Evolutionary conservation across 2,113 vertebrate species (phyloP).

Genomic region (Microtus montanus): DNA sequence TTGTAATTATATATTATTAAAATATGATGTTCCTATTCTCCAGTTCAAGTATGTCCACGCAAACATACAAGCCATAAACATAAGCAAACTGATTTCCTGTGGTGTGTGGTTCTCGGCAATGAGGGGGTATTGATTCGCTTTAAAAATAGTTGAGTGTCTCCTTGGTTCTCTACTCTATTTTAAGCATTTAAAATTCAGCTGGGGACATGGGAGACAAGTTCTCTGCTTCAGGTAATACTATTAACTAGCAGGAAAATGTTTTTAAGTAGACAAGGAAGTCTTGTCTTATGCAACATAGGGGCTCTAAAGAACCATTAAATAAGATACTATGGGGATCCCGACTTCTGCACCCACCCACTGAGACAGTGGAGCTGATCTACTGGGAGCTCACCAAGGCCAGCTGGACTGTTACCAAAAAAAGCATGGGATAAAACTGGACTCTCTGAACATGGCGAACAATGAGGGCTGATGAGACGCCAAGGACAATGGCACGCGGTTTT

Average conservation of each 20-base stretch:
- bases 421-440: too few relatives aligned
- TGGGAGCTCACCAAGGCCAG: too few relatives aligned
- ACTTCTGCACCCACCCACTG: too few relatives aligned
- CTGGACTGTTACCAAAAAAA: too few relatives aligned
- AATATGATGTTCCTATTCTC: conserved; percentile 4
- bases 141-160: conserved; percentile 40
- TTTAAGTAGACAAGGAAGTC: conserved; percentile 35
- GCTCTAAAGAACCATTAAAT: neutral
- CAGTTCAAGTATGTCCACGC: neutral
- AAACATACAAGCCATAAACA: neutral
- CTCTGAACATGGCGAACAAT: too few relatives aligned
- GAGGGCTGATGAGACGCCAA: too few relatives aligned
- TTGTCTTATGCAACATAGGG: neutral
- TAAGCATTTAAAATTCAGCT: conserved; percentile 12
- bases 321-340: neutral
- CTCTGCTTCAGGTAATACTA: conserved; percentile 30
- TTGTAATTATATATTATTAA: neutral
- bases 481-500: too few relatives aligned
- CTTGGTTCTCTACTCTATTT: conserved; percentile 37
- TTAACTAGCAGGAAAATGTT: conserved; percentile 37
- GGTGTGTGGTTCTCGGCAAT: neutral
- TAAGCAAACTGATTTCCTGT: neutral
- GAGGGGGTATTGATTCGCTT: conserved; percentile 37
- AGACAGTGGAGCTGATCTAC: too few relatives aligned
- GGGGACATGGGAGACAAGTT: neutral